Evolutionary conservation across 2,888 invertebrate species (phyloP).

Genomic region (Steinernema carpocapsae): DNA sequence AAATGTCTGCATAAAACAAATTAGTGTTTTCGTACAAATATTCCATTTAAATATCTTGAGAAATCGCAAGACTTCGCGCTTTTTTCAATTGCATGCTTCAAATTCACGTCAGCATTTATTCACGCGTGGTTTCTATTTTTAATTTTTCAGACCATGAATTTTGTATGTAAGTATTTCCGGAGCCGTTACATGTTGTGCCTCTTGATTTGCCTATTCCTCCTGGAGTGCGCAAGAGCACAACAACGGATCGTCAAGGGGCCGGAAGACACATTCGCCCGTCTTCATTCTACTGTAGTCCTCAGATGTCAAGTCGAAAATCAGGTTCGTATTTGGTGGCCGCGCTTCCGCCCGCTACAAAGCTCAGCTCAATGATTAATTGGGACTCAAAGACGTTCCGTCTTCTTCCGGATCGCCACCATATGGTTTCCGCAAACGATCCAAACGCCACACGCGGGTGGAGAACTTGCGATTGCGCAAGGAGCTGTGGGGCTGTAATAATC

Average conservation of each 20-base stretch:
- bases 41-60: too few relatives aligned
- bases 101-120: background rate
- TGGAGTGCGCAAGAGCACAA: constrained; percentile 35
- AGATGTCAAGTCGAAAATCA: constrained; percentile 64
- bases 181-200: background rate
- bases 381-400: background rate
- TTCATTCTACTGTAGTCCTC: constrained; percentile 57
- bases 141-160: background rate
- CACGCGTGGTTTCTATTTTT: background rate
- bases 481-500: background rate
- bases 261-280: constrained; percentile 48
- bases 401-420: constrained; percentile 8
- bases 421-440: constrained; percentile 14
- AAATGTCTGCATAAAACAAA: too few relatives aligned
- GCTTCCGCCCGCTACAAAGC: constrained; percentile 30
- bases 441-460: background rate
- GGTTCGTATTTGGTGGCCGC: constrained; percentile 46
- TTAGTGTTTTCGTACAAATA: too few relatives aligned
- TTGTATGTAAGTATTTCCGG: background rate
- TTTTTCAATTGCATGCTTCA: too few relatives aligned
- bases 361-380: constrained; percentile 3
- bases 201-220: constrained; percentile 41
- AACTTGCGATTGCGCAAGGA: constrained; percentile 14
- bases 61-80: too few relatives aligned
- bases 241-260: constrained; percentile 58